phyloP scores from a whole-genome alignment of 2,888 invertebrate genomes.

The Torymus auratus region DNA sequence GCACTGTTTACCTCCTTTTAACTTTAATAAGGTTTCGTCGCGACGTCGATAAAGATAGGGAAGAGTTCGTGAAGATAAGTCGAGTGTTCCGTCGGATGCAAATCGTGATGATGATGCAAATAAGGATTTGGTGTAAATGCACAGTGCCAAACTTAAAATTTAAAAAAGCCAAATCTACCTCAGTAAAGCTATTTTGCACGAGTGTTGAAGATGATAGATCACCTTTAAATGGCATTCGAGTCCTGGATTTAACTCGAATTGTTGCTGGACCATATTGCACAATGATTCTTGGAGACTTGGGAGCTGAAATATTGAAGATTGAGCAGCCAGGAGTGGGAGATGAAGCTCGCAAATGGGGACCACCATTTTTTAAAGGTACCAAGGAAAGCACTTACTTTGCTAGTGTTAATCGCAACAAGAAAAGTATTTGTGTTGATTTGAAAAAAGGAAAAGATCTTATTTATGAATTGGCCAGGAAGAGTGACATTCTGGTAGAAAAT shows the following conservation, averaged over 20 bases:
- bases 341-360: conserved; percentile 95
- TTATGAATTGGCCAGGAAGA: conserved; percentile 84
- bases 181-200: conserved; percentile 11
- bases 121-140: neutral
- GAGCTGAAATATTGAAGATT: conserved; percentile 95
- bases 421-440: conserved; percentile 92
- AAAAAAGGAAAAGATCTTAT: conserved; percentile 85
- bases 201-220: conserved; percentile 71
- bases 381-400: conserved; percentile 89
- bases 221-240: conserved; percentile 84
- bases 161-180: neutral
- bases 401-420: conserved; percentile 95
- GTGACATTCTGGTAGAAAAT: conserved; percentile 95
- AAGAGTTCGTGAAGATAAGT: no score
- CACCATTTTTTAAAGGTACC: conserved; percentile 86
- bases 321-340: conserved; percentile 91
- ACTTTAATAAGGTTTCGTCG: no score
- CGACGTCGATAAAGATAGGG: no score
- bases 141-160: neutral
- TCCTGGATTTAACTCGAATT: conserved; percentile 90
- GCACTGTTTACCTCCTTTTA: no score
- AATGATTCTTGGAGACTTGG: conserved; percentile 94
- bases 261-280: conserved; percentile 97
- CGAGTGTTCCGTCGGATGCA: neutral
- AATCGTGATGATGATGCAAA: conserved; percentile 6